Base-by-base conservation (phyloP, 2,888 invertebrate species). In the Galeopsomyia nigrocyanea region DNA sequence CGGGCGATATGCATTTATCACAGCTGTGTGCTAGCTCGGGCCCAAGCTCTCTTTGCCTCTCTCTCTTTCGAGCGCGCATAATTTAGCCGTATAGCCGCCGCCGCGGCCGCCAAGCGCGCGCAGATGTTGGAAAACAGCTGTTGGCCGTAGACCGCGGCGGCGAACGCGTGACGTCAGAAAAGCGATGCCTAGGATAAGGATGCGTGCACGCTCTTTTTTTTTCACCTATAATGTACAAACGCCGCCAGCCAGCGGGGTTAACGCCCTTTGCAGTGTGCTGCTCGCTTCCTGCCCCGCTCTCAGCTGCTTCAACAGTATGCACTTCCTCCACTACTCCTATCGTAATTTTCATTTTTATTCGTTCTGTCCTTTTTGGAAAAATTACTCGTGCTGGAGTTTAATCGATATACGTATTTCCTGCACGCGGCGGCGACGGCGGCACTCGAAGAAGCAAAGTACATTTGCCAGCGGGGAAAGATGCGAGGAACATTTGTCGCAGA, bases 141-240 rank as follows among this genome's bases (percentile, higher is more conserved):
- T 73, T 75, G 71, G 73, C 78, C 78, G 74, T 65, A 53, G 68
- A 61, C 61, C 39, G 53, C 67, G 67, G 73, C 70, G 75, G 76
- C 68, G 63, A 71, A 55, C 49, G 60, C 77, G 79, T 82, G 80
- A 83, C 82, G 82, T 82, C 80, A 79, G 61, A 71, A 51, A 47
- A 69, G 70, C 74, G 78, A 79, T 77, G 66, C 64, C 70, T 39
- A 68, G 50, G 55, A 72, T 68, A 73, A 64, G 65, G 50, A 68
- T 14, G n/a, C 39, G 31, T 21, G 16, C 22, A 17, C 39, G n/a
- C n/a, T n/a, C n/a, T n/a, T n/a, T 46, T 39, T 68, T 61, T 22
- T 21, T 53, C 17, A 47, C 21, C 21, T 53, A 31, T 39, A 39
- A 39, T n/a, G n/a, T 31, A 39, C 39, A 1, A 50, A 50, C 49